Percentiles rank a stretch among this genome's conserved stretches.
Conservation (phyloP, 2,113 vertebrate species). For the Chitala chitala region DNA sequence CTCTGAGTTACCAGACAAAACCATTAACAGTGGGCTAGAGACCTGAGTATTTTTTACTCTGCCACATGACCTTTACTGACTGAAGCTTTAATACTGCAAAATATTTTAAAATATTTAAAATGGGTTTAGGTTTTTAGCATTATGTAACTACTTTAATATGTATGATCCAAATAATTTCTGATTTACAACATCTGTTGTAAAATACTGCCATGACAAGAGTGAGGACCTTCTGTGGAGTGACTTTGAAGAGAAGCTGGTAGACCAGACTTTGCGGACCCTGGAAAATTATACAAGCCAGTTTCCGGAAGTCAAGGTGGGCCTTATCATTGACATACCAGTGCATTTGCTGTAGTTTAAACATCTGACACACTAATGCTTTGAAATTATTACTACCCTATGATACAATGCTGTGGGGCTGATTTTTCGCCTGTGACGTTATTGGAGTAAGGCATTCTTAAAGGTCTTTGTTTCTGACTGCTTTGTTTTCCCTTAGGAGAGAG, state of each 20-base stretch:
- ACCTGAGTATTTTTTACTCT: too few species aligned
- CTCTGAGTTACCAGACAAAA: too few species aligned
- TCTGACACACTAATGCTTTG: neutral
- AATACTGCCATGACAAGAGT: constrained; percentile 58
- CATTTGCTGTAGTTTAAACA: neutral
- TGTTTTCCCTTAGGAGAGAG: constrained; percentile 68
- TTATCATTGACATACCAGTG: neutral
- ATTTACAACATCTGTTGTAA: neutral
- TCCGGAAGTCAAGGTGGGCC: constrained; percentile 75
- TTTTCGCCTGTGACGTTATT: too few species aligned
- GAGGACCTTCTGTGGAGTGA: constrained; percentile 92
- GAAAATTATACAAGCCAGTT: constrained; percentile 90
- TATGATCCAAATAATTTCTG: too few species aligned
- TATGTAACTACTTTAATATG: too few species aligned
- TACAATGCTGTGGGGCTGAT: too few species aligned
- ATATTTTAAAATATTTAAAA: too few species aligned
- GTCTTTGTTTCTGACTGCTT: neutral
- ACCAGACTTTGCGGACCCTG: constrained; percentile 82
- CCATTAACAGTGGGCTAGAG: too few species aligned
- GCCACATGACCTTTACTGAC: too few species aligned
- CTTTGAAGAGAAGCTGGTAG: constrained; percentile 81
- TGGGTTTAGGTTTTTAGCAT: too few species aligned
- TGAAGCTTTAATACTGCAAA: too few species aligned
- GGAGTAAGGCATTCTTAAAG: neutral
- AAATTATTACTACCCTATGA: neutral